phyloP scores from a whole-genome alignment of 2,113 vertebrate genomes.

The Erpornis zantholeuca region DNA sequence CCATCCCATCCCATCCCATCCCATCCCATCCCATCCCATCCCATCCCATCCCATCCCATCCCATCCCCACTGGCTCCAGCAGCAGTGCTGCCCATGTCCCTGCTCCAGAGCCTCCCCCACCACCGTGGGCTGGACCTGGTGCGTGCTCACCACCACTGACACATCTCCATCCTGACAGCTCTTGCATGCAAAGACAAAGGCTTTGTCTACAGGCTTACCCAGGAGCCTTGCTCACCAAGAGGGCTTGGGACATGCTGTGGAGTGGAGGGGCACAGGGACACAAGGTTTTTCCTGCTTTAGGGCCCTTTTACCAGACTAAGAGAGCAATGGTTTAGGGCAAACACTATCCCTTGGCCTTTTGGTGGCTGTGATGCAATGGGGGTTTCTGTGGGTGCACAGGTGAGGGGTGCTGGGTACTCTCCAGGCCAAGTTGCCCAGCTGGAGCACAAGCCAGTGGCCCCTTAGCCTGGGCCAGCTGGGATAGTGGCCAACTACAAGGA shows the following conservation, averaged over 20 bases:
- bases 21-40: neutral
- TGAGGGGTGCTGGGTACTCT: neutral
- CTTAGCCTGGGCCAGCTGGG: neutral
- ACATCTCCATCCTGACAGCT: neutral
- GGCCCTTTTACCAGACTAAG: neutral
- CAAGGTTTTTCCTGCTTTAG: neutral
- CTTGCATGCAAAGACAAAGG: neutral
- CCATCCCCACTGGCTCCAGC: neutral
- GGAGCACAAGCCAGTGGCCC: neutral
- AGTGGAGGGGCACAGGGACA: neutral
- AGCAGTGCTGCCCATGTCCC: neutral
- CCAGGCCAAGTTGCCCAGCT: neutral
- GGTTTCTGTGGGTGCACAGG: neutral
- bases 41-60: neutral
- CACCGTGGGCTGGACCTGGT: rapidly evolving
- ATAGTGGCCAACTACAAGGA: neutral
- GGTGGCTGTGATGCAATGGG: neutral
- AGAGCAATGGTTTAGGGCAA: neutral
- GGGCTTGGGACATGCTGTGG: neutral
- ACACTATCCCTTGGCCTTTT: neutral
- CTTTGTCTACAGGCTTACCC: neutral
- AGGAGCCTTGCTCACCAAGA: neutral
- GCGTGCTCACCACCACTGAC: neutral
- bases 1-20: neutral
- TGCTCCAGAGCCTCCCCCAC: neutral